phyloP scores from a whole-genome alignment of 2,797 vertebrate genomes.

The Anisognathus igniventris region DNA sequence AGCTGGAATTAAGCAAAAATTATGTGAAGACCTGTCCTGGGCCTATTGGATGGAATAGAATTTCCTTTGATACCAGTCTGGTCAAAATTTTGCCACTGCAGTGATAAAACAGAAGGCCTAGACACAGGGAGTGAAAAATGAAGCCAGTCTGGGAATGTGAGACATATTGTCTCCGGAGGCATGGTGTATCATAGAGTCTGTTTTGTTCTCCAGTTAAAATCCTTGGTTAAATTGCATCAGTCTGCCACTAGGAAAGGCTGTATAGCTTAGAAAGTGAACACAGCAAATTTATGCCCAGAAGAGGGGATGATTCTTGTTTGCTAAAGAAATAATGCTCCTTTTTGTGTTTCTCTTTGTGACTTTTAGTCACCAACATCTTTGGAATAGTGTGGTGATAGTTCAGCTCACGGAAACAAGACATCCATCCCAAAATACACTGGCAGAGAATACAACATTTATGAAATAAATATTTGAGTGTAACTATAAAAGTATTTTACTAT shows the following conservation, averaged over 20 bases:
- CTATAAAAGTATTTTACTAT: background rate
- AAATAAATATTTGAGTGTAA: background rate
- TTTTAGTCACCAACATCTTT: background rate
- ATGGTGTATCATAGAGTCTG: background rate
- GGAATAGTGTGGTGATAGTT: background rate
- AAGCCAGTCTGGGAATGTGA: background rate
- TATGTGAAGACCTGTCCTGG: background rate
- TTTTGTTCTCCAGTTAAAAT: background rate
- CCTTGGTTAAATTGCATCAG: background rate
- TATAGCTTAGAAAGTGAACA: background rate
- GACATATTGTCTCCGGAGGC: background rate
- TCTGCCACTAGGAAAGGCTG: background rate
- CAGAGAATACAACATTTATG: background rate
- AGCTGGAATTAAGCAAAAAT: background rate
- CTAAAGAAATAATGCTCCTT: background rate
- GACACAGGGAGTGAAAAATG: background rate
- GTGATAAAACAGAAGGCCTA: background rate
- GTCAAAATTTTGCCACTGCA: background rate
- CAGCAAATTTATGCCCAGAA: background rate
- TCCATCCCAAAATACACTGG: background rate
- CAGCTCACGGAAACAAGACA: background rate
- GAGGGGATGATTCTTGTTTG: background rate
- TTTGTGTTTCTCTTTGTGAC: background rate
- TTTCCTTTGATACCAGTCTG: background rate
- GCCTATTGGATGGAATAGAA: background rate